Base-by-base conservation (phyloP, 2,888 invertebrate genomes). In the Hirtodrosophila cameraria region DNA sequence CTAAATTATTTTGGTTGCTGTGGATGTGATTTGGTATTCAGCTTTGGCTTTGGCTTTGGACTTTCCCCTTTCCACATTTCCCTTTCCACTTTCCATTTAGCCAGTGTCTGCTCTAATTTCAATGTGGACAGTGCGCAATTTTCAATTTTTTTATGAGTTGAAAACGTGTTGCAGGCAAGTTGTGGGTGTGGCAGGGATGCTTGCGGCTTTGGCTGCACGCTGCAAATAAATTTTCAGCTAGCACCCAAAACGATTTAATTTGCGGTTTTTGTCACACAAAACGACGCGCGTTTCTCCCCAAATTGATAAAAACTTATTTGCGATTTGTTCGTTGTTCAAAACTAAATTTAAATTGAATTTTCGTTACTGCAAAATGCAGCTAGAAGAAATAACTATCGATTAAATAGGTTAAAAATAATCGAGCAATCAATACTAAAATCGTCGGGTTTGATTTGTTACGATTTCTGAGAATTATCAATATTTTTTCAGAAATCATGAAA, bases 241-340 rank as follows among this genome's bases (percentile, higher is more conserved):
- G 58, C 68, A 48, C 65, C 73, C 68, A 68, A 74, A 84, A 77
- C 81, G 83, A 86, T 86, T 86, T 86, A 86, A 86, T 86, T 86
- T 86, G 86, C 80, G 85, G 83, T 77, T 86, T 69, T 70, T 64
- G 58, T 65, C 76, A 76, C 72, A 57, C 20, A n/a, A 43, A 45
- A 43, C 63, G 63, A 55, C 39, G 60, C 61, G 42, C n/a, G n/a
- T n/a, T n/a, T n/a, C 41, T 57, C 45, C 20, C 57, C 59, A 74
- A 75, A 78, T 68, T 76, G 63, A 80, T 73, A 67, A 77, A 77
- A 75, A 69, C 46, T 63, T 69, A 58, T 77, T 70, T 64, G 64
- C 30, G 50, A 64, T 55, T 49, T 57, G 31, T 50, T 16, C 28
- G 15, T 20, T 43, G 5, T 13, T 48, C 38, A 52, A 35, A 38